Evolutionary conservation across 2,797 vertebrate species (phyloP).

Genomic region (Xiphorhynchus erythropygius): DNA sequence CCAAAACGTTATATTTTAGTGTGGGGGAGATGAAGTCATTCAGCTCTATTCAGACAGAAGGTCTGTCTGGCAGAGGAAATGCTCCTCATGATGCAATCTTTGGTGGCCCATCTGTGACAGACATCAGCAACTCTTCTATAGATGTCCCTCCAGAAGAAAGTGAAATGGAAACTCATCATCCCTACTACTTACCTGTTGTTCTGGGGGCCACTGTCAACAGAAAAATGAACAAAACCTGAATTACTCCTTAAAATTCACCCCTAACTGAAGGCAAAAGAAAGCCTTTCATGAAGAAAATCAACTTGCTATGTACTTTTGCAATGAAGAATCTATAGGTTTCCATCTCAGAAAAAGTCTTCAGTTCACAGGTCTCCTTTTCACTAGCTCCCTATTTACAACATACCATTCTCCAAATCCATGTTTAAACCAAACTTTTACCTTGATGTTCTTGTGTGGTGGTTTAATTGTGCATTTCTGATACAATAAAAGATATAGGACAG

Average conservation of each 20-base stretch:
- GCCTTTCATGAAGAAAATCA: not conserved
- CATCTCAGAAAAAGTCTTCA: not conserved
- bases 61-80: not conserved
- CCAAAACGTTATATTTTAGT: not conserved
- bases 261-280: not conserved
- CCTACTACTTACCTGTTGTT: not conserved
- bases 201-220: not conserved
- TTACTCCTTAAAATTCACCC: not conserved
- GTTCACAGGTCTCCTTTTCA: not conserved
- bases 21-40: not conserved
- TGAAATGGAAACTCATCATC: not conserved
- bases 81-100: not conserved
- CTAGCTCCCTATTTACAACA: not conserved
- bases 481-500: not conserved
- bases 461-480: not conserved
- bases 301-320: not conserved
- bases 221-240: not conserved
- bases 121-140: not conserved
- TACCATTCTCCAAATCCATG: not conserved
- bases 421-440: not conserved
- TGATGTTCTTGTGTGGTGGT: not conserved
- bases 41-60: not conserved
- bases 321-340: not conserved
- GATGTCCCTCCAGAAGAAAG: not conserved
- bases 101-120: not conserved